phyloP scores from a whole-genome alignment of 2,888 invertebrate species.

The Frankliniella fusca region DNA sequence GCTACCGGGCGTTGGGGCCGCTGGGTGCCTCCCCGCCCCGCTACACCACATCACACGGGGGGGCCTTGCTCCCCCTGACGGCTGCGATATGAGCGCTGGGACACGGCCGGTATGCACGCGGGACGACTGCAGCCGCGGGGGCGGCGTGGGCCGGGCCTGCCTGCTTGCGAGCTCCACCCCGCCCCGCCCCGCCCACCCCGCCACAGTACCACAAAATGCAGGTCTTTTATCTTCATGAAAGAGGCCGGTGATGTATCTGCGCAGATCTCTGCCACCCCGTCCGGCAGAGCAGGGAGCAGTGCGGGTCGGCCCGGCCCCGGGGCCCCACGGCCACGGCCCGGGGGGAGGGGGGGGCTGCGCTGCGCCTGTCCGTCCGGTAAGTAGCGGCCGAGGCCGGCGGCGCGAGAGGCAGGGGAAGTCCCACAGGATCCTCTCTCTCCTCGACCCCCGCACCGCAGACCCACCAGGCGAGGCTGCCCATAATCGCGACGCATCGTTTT shows the following conservation, averaged over 20 bases:
- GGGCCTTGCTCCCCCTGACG: no score
- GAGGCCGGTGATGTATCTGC: conserved; percentile 21
- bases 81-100: no score
- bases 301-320: neutral
- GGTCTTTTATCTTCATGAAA: conserved; percentile 26
- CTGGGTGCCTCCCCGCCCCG: no score
- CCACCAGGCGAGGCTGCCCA: no score
- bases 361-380: neutral
- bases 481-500: no score
- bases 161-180: neutral
- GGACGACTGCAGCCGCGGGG: no score
- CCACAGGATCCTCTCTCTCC: neutral
- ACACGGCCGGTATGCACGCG: no score
- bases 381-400: neutral
- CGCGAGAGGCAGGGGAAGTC: neutral
- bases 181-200: neutral
- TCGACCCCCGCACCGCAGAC: neutral
- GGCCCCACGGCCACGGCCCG: no score
- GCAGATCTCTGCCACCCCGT: neutral
- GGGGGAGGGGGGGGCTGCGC: neutral
- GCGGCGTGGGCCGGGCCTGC: no score
- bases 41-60: no score
- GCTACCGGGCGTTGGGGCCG: no score
- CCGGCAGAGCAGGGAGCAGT: neutral
- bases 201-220: conserved; percentile 3